These are phyloP conservation scores for Lasioglossum calceatum DNA, from an alignment of 2,888 invertebrate species.

Conservation along the genomic window DNA sequence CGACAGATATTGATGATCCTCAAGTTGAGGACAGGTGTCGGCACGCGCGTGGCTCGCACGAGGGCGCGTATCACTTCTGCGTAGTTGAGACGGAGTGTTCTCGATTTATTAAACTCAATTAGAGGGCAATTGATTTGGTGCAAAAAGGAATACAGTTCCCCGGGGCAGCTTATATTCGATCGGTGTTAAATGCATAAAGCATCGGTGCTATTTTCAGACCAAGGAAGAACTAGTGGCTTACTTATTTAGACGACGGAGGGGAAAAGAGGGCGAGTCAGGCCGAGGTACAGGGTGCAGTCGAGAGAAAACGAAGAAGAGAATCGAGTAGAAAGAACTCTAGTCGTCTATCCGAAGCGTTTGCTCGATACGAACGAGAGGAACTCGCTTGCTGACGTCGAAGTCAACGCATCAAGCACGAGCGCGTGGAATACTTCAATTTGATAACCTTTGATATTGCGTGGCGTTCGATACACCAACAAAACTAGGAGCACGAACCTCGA, in stretches of 20 bases:
- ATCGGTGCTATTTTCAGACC: conserved; percentile 50
- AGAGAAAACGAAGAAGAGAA: not conserved
- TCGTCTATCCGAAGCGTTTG: not conserved
- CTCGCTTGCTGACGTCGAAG: not conserved
- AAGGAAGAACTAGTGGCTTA: conserved; percentile 20
- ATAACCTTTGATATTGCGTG: conserved; percentile 63
- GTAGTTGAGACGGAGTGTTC: conserved; percentile 33
- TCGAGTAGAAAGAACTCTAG: not conserved
- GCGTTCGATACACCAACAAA: not conserved
- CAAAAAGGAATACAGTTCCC: conserved; percentile 37
- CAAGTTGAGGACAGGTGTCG: conserved; percentile 30
- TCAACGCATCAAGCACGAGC: not conserved
- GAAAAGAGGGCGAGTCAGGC: not conserved
- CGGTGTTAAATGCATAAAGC: conserved; percentile 50
- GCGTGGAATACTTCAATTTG: conserved; percentile 55
- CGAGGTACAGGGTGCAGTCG: not conserved
- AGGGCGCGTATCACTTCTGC: conserved; percentile 28
- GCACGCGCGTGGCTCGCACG: not conserved
- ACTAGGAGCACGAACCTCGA: not conserved
- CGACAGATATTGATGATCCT: not conserved
- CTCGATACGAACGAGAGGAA: not conserved
- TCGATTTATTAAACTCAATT: conserved; percentile 59
- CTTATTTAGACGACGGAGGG: conserved; percentile 16
- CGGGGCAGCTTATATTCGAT: conserved; percentile 49
- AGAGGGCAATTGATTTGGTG: conserved; percentile 52